Conservation (phyloP, 30 jellyfish, hydroid and myxozoan genomes). For the Aurelia coerulea region DNA sequence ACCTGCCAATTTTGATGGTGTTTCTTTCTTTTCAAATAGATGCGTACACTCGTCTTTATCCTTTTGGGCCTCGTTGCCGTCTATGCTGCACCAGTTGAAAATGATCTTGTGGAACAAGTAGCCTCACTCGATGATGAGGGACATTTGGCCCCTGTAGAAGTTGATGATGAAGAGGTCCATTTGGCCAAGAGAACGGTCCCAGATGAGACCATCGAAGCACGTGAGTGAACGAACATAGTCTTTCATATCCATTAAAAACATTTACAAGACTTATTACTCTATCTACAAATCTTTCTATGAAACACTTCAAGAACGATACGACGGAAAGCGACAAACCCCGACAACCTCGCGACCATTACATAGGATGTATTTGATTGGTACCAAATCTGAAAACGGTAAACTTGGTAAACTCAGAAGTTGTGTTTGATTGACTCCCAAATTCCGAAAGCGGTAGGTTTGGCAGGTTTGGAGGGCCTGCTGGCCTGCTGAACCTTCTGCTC, state of each 20-base stretch:
- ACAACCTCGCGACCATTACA: too few relatives aligned
- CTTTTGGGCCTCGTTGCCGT: slow-evolving; percentile 61
- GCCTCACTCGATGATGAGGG: slow-evolving; percentile 37
- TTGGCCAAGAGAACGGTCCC: slow-evolving; percentile 33
- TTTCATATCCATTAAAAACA: not conserved
- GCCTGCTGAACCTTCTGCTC: too few relatives aligned
- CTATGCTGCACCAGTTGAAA: slow-evolving; percentile 50
- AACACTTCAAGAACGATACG: too few relatives aligned
- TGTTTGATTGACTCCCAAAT: too few relatives aligned
- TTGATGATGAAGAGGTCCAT: slow-evolving; percentile 30
- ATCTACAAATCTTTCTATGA: too few relatives aligned
- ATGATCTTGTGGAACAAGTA: not conserved
- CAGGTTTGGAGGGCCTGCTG: too few relatives aligned
- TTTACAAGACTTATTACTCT: too few relatives aligned
- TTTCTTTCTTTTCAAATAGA: slow-evolving; percentile 10
- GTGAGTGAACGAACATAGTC: not conserved
- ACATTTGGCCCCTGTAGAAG: slow-evolving; percentile 18
- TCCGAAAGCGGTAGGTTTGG: too few relatives aligned
- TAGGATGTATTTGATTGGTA: too few relatives aligned
- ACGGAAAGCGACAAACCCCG: too few relatives aligned
- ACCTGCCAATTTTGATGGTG: not conserved
- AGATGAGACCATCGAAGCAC: slow-evolving; percentile 45
- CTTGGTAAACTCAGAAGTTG: too few relatives aligned
- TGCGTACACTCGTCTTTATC: slow-evolving; percentile 38
- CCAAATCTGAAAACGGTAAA: too few relatives aligned